A percentile compares a stretch with the other conserved stretches of the same genome.
Evolutionary conservation across 2,113 vertebrate genomes (phyloP).

Genomic region (Menura novaehollandiae): DNA sequence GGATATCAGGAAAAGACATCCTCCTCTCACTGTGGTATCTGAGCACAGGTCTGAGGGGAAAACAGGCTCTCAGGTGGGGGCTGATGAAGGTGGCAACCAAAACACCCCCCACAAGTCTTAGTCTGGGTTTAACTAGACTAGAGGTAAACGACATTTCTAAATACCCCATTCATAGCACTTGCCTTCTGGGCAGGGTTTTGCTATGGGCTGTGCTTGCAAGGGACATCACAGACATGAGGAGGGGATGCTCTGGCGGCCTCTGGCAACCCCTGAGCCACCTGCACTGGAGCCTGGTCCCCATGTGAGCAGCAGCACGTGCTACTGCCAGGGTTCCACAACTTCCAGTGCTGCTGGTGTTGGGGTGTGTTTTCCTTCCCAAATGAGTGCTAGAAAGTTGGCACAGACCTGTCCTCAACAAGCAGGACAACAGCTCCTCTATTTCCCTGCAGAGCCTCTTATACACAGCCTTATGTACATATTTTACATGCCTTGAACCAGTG

Average conservation of each 20-base stretch:
- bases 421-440: neutral
- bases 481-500: neutral
- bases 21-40: neutral
- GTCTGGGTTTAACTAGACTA: neutral
- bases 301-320: neutral
- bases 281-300: neutral
- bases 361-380: neutral
- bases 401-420: neutral
- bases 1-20: neutral
- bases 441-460: neutral
- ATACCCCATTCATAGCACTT: neutral
- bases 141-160: neutral
- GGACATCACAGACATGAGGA: rapidly evolving
- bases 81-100: neutral
- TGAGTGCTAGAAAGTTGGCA: neutral
- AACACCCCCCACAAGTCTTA: neutral
- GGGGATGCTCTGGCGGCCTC: no score
- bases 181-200: neutral
- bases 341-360: rapidly evolving
- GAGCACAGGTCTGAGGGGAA: neutral
- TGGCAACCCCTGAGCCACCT: neutral
- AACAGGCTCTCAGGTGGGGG: rapidly evolving
- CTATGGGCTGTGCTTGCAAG: neutral
- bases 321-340: neutral
- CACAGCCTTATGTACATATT: neutral